A percentile compares a stretch with the other conserved stretches of the same genome.
These are phyloP conservation scores for Antigone vipio DNA, from an alignment of 2,113 vertebrate species.

Conservation along the genomic window DNA sequence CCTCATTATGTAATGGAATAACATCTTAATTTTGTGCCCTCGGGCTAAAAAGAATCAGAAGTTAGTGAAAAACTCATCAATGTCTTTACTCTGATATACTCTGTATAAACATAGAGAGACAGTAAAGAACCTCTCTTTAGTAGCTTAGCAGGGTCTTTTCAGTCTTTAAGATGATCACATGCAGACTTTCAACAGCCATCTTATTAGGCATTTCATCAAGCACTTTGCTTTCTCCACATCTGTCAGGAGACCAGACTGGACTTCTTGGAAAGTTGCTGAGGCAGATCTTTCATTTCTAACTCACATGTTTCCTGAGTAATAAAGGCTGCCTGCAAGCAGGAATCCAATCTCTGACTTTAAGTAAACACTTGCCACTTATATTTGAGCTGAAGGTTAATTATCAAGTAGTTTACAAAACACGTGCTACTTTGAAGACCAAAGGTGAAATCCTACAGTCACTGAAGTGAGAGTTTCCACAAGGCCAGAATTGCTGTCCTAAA, in stretches of 20 bases:
- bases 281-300: not conserved
- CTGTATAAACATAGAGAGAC: not conserved
- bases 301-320: not conserved
- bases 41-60: not conserved
- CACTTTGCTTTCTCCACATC: not conserved
- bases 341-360: not conserved
- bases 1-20: not conserved
- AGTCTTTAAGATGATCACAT: not conserved
- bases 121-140: not conserved
- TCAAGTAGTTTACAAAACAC: not conserved
- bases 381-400: not conserved
- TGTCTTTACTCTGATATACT: not conserved
- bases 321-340: not conserved
- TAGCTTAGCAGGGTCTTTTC: not conserved
- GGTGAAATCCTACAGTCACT: not conserved
- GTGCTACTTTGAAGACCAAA: not conserved
- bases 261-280: not conserved
- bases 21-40: not conserved
- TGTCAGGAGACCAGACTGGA: not conserved
- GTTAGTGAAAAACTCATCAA: not conserved
- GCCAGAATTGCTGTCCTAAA: not conserved
- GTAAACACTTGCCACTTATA: not conserved
- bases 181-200: not conserved
- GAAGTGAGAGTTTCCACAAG: not conserved
- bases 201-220: not conserved